Percentiles rank a stretch among this genome's conserved stretches.
Evolutionary conservation across 2,113 vertebrate genomes (phyloP).

Genomic region (Aphelocoma coerulescens): DNA sequence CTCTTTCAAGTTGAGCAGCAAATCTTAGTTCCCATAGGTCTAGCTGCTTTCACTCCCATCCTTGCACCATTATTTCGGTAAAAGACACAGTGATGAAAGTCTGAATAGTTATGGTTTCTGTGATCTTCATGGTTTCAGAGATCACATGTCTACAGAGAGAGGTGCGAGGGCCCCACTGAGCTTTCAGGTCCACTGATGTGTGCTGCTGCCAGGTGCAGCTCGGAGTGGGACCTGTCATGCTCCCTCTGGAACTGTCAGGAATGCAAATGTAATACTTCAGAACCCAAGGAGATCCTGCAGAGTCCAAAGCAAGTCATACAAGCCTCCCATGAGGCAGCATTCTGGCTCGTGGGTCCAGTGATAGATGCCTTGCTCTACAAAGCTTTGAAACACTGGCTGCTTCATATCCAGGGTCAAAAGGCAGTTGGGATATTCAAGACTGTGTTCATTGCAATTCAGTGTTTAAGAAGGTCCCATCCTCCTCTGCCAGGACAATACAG

Average conservation of each 20-base stretch:
- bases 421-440: not conserved
- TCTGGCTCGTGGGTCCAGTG: not conserved
- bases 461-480: not conserved
- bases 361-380: not conserved
- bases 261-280: not conserved
- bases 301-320: not conserved
- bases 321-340: not conserved
- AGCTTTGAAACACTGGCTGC: not conserved
- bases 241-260: not conserved
- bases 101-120: not conserved
- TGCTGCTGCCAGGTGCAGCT: not conserved
- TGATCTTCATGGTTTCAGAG: not conserved
- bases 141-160: not conserved
- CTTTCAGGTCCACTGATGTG: not conserved
- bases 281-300: not conserved
- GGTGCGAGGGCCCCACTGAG: not conserved
- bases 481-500: not conserved
- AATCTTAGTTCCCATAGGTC: not conserved
- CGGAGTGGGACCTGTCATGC: not conserved
- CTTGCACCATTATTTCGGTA: not conserved
- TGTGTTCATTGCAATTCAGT: not conserved
- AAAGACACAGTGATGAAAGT: not conserved
- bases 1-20: not conserved
- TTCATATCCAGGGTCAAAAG: not conserved
- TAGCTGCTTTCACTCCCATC: not conserved